Conservation (phyloP, 2,113 vertebrate species). For the Nycticorax nycticorax region DNA sequence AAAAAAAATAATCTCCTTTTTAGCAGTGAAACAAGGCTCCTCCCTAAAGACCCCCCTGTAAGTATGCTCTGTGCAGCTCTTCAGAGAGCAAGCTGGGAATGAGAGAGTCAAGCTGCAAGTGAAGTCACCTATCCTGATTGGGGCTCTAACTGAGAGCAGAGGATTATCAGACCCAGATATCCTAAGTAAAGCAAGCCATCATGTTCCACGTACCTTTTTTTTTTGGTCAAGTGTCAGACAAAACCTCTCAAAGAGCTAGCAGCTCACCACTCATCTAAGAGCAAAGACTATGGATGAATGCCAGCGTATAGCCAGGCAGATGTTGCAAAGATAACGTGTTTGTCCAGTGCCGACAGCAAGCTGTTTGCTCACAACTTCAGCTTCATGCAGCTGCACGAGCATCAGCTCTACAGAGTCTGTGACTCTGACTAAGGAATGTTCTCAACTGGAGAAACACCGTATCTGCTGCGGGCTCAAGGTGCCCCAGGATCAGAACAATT, state of each 20-base stretch:
- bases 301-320: not conserved
- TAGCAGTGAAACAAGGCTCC: not conserved
- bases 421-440: conserved; percentile 43
- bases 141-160: not conserved
- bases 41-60: not conserved
- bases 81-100: not conserved
- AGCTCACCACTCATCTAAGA: not conserved
- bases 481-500: not conserved
- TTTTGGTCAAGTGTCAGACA: not conserved
- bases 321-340: not conserved
- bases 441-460: not conserved
- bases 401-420: not conserved
- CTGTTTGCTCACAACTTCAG: not conserved
- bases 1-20: not conserved
- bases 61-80: not conserved
- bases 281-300: not conserved
- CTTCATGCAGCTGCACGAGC: not conserved
- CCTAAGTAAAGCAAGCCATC: not conserved
- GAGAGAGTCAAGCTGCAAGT: accelerated
- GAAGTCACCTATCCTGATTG: not conserved
- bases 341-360: not conserved
- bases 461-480: not conserved
- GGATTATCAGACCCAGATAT: not conserved
- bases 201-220: not conserved
- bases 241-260: not conserved